phyloP scores from a whole-genome alignment of 2,888 invertebrate genomes.

The Orchesella flavescens region DNA sequence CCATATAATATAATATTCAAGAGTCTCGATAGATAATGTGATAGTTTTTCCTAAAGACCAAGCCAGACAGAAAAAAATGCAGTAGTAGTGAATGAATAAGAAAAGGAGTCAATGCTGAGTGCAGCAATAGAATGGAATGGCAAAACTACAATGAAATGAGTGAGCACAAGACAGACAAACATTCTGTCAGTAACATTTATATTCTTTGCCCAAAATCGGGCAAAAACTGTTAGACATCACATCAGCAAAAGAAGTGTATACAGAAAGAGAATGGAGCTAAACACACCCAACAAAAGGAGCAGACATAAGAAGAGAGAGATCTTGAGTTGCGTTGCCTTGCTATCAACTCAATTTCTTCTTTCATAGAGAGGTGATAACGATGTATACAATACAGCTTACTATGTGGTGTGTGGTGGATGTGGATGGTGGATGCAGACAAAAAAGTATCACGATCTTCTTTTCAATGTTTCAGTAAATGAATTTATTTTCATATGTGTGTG shows the following conservation, averaged over 20 bases:
- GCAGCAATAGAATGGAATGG: conserved; percentile 5
- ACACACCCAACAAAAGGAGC: conserved; percentile 30
- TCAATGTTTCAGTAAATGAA: conserved; percentile 53
- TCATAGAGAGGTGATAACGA: conserved; percentile 15
- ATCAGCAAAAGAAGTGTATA: background rate
- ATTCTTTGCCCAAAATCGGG: conserved; percentile 64
- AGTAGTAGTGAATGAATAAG: too few species aligned
- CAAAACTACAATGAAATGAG: conserved; percentile 29
- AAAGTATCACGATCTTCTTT: conserved; percentile 55
- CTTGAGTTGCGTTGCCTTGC: too few species aligned
- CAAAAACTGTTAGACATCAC: conserved; percentile 50
- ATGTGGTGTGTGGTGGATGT: background rate
- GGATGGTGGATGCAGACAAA: conserved; percentile 30
- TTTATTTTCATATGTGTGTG: conserved; percentile 53
- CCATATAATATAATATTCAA: background rate
- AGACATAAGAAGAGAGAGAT: conserved; percentile 7
- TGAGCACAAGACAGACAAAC: conserved; percentile 44
- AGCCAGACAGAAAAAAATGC: background rate
- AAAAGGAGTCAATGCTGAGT: background rate
- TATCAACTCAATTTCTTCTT: conserved; percentile 31
- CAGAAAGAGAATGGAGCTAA: conserved; percentile 24
- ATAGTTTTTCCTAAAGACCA: background rate
- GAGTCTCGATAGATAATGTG: too few species aligned
- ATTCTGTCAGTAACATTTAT: conserved; percentile 53
- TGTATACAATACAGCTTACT: background rate